Conservation (phyloP, 2,797 vertebrate genomes). For the Sebastes reedi region DNA sequence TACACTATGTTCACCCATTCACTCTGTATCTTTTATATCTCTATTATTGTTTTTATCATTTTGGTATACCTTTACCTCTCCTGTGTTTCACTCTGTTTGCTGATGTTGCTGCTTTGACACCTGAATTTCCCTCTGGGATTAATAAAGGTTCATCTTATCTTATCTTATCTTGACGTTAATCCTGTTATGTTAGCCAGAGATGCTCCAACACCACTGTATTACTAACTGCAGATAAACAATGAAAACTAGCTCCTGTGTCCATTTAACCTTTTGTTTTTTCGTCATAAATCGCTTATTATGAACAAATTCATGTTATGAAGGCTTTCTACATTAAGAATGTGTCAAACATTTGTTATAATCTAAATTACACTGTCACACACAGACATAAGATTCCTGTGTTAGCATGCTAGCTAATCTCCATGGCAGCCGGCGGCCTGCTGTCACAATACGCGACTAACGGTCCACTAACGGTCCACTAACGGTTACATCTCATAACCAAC, state of each 20-base stretch:
- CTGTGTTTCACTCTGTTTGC: too few species aligned
- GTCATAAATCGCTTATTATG: background rate
- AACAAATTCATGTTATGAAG: fast-evolving
- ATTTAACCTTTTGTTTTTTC: background rate
- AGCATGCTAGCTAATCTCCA: constrained; percentile 76
- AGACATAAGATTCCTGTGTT: constrained; percentile 25
- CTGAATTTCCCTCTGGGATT: too few species aligned
- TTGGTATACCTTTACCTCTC: too few species aligned
- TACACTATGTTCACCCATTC: too few species aligned
- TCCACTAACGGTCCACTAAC: constrained; percentile 9
- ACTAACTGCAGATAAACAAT: background rate
- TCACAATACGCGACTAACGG: constrained; percentile 29
- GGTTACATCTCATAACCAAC: constrained; percentile 21
- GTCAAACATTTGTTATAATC: constrained; percentile 4
- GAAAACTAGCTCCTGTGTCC: background rate
- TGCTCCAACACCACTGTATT: background rate
- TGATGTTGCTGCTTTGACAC: too few species aligned
- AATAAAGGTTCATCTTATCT: too few species aligned
- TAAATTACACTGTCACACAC: background rate
- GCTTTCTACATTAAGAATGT: fast-evolving
- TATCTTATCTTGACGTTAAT: background rate
- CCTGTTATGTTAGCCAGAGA: background rate
- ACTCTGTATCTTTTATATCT: too few species aligned
- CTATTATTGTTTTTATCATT: too few species aligned
- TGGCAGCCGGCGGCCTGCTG: constrained; percentile 58